A percentile compares a stretch with the other conserved stretches of the same genome.
These are phyloP conservation scores for Xiphydria camelus DNA, from an alignment of 2,888 invertebrate genomes.

Conservation along the genomic window DNA sequence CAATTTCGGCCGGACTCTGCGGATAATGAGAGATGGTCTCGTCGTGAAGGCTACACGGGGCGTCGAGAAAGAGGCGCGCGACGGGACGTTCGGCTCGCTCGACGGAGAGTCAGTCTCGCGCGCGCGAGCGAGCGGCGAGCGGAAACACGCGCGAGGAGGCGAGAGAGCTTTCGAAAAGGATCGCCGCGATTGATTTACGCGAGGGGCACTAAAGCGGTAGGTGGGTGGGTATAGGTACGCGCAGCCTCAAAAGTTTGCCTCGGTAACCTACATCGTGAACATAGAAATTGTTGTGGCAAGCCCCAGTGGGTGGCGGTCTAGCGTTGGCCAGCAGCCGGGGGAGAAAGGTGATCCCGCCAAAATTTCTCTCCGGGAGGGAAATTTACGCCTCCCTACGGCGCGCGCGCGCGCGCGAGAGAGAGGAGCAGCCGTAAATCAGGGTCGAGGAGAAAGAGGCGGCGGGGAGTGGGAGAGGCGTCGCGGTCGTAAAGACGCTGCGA, in stretches of 20 bases:
- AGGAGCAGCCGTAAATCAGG: too few relatives aligned
- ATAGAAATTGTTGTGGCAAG: slow-evolving; percentile 57
- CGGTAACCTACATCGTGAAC: slow-evolving; percentile 56
- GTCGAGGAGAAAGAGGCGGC: too few relatives aligned
- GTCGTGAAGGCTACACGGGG: too few relatives aligned
- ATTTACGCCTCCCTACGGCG: too few relatives aligned
- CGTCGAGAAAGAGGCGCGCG: too few relatives aligned
- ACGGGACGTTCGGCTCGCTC: too few relatives aligned
- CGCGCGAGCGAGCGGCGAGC: too few relatives aligned
- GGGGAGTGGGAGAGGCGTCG: too few relatives aligned
- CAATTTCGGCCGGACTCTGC: neutral
- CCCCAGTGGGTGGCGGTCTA: slow-evolving; percentile 48
- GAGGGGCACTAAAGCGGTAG: slow-evolving; percentile 51
- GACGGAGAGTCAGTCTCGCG: too few relatives aligned
- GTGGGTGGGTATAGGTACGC: too few relatives aligned
- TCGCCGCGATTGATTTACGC: slow-evolving; percentile 48
- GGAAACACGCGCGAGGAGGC: neutral
- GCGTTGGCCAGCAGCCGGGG: slow-evolving; percentile 8
- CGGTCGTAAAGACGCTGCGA: too few relatives aligned
- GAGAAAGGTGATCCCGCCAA: slow-evolving; percentile 13
- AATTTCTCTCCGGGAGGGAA: neutral
- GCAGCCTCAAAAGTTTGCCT: slow-evolving; percentile 46
- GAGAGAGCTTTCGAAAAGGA: slow-evolving; percentile 15
- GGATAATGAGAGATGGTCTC: neutral
- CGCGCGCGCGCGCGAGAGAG: too few relatives aligned